A percentile compares a stretch with the other conserved stretches of the same genome.
phyloP scores from a whole-genome alignment of 2,113 vertebrate species.

The Dasyprocta punctata region DNA sequence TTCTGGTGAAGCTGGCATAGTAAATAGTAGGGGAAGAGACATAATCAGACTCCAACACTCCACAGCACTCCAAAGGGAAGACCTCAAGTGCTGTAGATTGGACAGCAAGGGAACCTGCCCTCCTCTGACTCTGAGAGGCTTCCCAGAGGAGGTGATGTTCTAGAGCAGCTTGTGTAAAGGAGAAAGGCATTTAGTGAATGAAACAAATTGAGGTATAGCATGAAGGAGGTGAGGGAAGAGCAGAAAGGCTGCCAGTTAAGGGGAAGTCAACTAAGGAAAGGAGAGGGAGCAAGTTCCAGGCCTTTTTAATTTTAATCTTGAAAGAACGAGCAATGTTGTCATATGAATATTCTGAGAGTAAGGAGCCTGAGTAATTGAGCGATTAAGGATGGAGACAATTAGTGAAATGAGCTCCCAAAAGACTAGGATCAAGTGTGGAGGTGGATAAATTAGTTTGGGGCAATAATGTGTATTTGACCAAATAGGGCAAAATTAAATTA shows the following conservation, averaged over 20 bases:
- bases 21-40: neutral
- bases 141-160: neutral
- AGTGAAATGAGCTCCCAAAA: constrained; percentile 56
- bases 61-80: neutral
- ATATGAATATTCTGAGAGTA: constrained; percentile 14
- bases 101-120: neutral
- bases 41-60: neutral
- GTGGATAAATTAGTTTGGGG: constrained; percentile 68
- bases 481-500: constrained; percentile 73
- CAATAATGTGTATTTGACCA: constrained; percentile 61
- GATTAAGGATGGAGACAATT: constrained; percentile 54
- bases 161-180: neutral
- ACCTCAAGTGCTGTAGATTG: neutral
- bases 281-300: neutral
- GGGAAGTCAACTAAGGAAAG: neutral
- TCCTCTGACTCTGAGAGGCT: neutral
- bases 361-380: constrained; percentile 27
- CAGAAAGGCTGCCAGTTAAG: neutral
- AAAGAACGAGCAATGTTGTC: constrained; percentile 21
- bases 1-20: neutral
- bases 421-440: constrained; percentile 64
- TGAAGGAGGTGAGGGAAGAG: neutral
- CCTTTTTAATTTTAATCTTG: constrained; percentile 17
- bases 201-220: neutral
- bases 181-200: neutral